Base-by-base conservation (phyloP, 2,888 invertebrate species). In the Oscheius sp. region DNA sequence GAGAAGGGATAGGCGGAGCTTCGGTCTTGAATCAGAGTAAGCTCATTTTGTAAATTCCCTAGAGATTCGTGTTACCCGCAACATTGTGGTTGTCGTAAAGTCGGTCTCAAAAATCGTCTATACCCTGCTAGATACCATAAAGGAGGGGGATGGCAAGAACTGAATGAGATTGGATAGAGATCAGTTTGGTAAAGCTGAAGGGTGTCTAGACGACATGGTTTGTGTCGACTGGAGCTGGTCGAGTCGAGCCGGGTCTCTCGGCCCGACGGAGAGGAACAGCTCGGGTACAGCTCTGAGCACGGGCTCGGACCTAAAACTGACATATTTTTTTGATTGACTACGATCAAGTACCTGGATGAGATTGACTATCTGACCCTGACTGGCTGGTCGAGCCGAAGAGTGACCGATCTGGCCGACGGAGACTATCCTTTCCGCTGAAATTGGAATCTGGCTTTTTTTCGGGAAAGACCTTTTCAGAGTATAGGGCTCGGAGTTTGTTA, bases 341-440 rank as follows among this genome's bases (percentile, higher is more conserved):
- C 62, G 50, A n/a, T 21, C 21, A 21, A 21, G 21, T 21, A 79
- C 81, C 77, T 81, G 81, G 29, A 81, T 79, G 50, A 81, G 74
- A 48, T 81, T 81, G 10, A 81, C 79, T 65, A 81, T 75, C n/a
- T 79, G 81, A n/a, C 79, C 79, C 11, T 65, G 74, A 50, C 74
- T 70, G 7, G 55, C 62, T 21, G 75, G 21, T 50, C 75, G 37
- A 9, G 65, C 70, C 5, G 71, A 42, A 2, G 63, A 55, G n/a
- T 74, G 65, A 0, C 75, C 68, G 9, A 51, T 21, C 48, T 50
- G 55, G 10, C 70, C 70, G 11, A 35, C 70, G 7, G 70, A 58
- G n/a, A 59, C 32, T 42, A 59, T 48, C 13, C 48, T 32, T 33
- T 59, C 59, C 2, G 29, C 55, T 55, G 32, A 55, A 55, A 55